phyloP scores from a whole-genome alignment of 2,113 vertebrate genomes.

The Pteronura brasiliensis region DNA sequence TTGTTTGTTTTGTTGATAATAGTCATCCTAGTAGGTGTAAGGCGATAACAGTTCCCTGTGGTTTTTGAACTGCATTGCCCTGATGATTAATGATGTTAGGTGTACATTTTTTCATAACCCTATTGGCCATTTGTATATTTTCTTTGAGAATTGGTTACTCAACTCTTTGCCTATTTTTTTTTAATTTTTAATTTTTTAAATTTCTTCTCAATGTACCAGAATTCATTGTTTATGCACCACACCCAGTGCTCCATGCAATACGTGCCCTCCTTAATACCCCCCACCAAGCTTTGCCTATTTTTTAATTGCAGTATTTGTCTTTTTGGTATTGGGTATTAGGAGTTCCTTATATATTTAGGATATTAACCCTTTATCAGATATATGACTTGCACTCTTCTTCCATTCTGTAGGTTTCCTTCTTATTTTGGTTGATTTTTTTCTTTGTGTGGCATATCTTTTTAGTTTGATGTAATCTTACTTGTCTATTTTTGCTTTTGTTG shows the following conservation, averaged over 20 bases:
- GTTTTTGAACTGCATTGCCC: background rate
- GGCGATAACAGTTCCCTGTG: background rate
- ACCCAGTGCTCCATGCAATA: no score
- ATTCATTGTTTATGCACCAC: no score
- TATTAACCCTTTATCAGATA: background rate
- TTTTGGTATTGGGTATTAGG: background rate
- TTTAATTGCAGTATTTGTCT: background rate
- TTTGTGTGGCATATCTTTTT: background rate
- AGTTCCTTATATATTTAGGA: background rate
- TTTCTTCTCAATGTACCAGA: no score
- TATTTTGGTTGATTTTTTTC: background rate
- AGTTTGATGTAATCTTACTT: background rate
- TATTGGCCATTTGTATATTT: background rate
- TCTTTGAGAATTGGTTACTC: background rate
- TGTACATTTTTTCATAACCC: background rate
- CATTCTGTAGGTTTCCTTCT: background rate
- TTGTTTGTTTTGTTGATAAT: background rate
- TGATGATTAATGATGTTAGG: background rate
- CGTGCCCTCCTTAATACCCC: no score
- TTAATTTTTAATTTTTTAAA: no score
- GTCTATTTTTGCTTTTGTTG: background rate
- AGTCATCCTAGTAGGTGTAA: background rate
- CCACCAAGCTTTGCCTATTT: background rate
- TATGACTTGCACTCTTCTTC: background rate
- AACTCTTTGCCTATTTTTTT: background rate